A percentile compares a stretch with the other conserved stretches of the same genome.
These are phyloP conservation scores for Rhagium mordax DNA, from an alignment of 2,888 invertebrate species.

Conservation along the genomic window DNA sequence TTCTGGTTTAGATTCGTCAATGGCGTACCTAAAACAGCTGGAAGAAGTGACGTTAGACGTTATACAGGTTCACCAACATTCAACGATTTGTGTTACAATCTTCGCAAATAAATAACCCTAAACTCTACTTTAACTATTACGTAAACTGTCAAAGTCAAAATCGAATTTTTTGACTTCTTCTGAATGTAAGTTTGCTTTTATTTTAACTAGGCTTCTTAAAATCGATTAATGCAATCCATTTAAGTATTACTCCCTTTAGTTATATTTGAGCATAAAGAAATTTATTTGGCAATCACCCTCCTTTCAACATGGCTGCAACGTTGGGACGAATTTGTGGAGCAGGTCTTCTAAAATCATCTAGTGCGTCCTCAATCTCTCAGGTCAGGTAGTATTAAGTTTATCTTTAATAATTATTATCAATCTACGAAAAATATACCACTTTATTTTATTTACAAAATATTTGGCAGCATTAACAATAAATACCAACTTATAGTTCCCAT, in stretches of 20 bases:
- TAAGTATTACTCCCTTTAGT: not conserved
- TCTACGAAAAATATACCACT: not conserved
- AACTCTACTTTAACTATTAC: conserved; percentile 51
- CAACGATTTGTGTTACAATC: not conserved
- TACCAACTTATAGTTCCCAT: not conserved
- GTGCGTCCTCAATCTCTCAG: conserved; percentile 80
- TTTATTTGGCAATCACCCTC: conserved; percentile 41
- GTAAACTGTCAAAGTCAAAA: conserved; percentile 64
- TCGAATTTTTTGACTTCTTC: conserved; percentile 22
- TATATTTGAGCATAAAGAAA: not conserved
- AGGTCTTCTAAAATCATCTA: conserved; percentile 84
- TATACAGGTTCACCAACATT: conserved; percentile 11
- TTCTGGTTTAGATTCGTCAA: conserved; percentile 27
- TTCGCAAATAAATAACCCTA: not conserved
- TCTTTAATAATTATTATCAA: not conserved
- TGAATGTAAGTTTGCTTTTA: conserved; percentile 27
- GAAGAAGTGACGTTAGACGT: conserved; percentile 29
- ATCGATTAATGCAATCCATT: conserved; percentile 29
- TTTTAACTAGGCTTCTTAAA: conserved; percentile 39
- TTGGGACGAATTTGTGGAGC: conserved; percentile 90
- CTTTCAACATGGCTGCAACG: conserved; percentile 88
- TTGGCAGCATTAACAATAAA: not conserved
- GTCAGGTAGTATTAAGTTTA: conserved; percentile 78
- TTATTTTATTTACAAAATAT: not conserved
- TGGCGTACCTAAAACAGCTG: conserved; percentile 45